Conservation (phyloP, 1,140 invertebrate species). For the Orussus abietinus region DNA sequence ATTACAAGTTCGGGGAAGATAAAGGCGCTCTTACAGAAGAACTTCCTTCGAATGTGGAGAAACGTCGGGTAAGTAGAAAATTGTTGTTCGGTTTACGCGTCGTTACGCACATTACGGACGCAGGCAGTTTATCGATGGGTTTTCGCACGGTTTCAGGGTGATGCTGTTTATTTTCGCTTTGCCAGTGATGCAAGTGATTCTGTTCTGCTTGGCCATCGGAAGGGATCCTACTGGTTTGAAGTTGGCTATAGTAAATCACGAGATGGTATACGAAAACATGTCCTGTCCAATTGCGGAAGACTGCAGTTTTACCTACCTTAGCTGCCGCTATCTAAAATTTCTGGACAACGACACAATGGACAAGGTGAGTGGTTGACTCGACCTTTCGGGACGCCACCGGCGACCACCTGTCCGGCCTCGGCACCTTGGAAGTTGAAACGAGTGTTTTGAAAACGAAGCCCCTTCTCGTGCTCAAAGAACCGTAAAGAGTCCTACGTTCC, state of each 20-base stretch:
- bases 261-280: slow-evolving; percentile 62
- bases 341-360: slow-evolving; percentile 63
- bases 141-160: slow-evolving; percentile 57
- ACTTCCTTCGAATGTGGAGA: slow-evolving; percentile 87
- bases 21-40: slow-evolving; percentile 83
- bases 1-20: slow-evolving; percentile 67
- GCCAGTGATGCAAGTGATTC: slow-evolving; percentile 89
- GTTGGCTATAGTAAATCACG: slow-evolving; percentile 82
- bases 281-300: slow-evolving; percentile 52
- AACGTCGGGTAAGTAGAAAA: slow-evolving; percentile 69
- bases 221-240: slow-evolving; percentile 80
- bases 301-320: slow-evolving; percentile 68
- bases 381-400: too few relatives aligned
- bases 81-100: too few relatives aligned
- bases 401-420: too few relatives aligned
- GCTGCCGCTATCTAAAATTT: slow-evolving; percentile 71
- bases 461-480: too few relatives aligned
- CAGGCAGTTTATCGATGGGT: not conserved
- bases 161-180: slow-evolving; percentile 90
- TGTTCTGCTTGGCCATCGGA: slow-evolving; percentile 93
- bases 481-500: not conserved
- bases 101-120: not conserved
- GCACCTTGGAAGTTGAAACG: too few relatives aligned
- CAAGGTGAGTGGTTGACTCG: too few relatives aligned
- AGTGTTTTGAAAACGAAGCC: too few relatives aligned